Base-by-base conservation (phyloP, 2,888 invertebrate genomes). In the Nomada ruficornis region DNA sequence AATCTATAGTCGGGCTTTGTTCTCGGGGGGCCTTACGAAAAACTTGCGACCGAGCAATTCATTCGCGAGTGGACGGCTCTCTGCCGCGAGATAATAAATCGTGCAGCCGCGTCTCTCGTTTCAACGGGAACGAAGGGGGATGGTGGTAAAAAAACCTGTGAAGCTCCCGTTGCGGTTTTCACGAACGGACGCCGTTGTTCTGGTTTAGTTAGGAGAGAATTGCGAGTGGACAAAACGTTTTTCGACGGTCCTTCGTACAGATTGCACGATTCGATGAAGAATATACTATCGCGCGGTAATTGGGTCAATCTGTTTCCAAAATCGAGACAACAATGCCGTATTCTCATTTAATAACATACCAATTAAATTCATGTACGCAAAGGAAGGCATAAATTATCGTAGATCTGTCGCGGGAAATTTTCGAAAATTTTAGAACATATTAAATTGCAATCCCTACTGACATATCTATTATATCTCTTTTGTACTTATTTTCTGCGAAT, bases 1-100 rank as follows among this genome's bases (percentile, higher is more conserved):
- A 78, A 88, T 88, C 86, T 80, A 88, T 86, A 86, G 88, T 86
- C 69, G 62, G 77, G 83, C 82, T 85, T 88, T 88, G 85, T 88
- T 86, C 88, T 63, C 86, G 67, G 86, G 29, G 83, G 84, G 76
- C 84, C 80, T 84, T 79, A 71, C 84, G 83, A 87, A 86, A 87
- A 87, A 87, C 78, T 87, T 86, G 86, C 80, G 69, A 87, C 77
- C 81, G 84, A 76, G 78, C 87, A 70, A 87, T 87, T 87, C 86
- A 84, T 87, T 87, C 86, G 86, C 64, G 77, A 82, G 71, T 75
- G 86, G 84, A 77, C 80, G 86, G 65, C 42, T 67, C 78, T 81
- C 79, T 63, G 74, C 86, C 77, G 65, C 71, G 76, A 55, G 85
- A 86, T 86, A 82, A 86, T 86, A 87, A 86, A 86, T 86, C 79